Evolutionary conservation across 1,140 invertebrate genomes (phyloP).

Genomic region (Neotoxoptera formosana): DNA sequence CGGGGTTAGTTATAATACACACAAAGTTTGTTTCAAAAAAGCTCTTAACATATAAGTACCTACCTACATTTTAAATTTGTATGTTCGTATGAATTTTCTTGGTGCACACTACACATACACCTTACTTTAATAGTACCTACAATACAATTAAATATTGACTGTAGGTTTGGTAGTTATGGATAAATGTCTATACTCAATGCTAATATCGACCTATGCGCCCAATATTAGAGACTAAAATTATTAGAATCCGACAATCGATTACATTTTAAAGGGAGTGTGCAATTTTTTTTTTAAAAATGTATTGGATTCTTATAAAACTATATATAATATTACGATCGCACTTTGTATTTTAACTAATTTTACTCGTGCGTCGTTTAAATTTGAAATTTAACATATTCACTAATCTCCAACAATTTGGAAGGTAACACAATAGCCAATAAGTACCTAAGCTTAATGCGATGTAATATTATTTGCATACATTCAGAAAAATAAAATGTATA

Average conservation of each 20-base stretch:
- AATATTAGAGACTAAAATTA: background rate
- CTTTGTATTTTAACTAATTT: background rate
- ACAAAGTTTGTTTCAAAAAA: too few species aligned
- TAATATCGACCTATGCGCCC: background rate
- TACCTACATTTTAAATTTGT: too few species aligned
- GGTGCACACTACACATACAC: background rate
- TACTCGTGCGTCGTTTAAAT: background rate
- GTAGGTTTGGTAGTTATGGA: too few species aligned
- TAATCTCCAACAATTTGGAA: background rate
- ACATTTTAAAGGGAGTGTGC: background rate
- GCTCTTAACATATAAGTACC: too few species aligned
- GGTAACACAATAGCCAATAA: background rate
- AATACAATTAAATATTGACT: background rate
- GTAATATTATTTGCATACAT: background rate
- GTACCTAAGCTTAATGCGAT: background rate
- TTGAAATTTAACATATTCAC: background rate
- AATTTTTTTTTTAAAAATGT: background rate
- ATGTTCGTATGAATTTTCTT: background rate
- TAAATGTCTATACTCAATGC: background rate
- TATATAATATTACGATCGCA: background rate
- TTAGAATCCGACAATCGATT: background rate
- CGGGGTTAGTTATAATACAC: too few species aligned
- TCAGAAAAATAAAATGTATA: background rate
- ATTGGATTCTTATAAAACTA: background rate
- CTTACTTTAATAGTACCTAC: background rate